These are phyloP conservation scores for Siniperca chuatsi DNA, from an alignment of 2,113 vertebrate species.

Conservation along the genomic window DNA sequence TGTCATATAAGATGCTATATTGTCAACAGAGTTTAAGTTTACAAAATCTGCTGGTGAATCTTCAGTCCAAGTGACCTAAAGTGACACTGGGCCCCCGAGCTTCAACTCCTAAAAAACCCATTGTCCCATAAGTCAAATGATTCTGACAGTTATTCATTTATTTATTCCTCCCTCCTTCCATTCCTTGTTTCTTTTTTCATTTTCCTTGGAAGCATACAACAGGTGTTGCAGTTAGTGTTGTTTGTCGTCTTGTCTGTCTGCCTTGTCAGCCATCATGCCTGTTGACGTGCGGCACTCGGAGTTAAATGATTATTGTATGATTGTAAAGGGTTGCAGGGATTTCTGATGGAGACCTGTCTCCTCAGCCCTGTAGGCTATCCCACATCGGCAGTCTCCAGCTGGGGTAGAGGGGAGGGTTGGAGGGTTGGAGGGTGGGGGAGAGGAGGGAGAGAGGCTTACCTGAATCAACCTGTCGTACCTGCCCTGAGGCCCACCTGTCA, in stretches of 20 bases:
- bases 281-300: conserved; percentile 66
- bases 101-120: conserved; percentile 53
- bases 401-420: conserved; percentile 49
- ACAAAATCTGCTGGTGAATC: conserved; percentile 21
- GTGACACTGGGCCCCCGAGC: conserved; percentile 54
- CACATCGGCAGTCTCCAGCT: conserved; percentile 72
- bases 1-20: conserved; percentile 25
- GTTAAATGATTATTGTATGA: conserved; percentile 80
- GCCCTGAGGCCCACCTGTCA: conserved; percentile 81
- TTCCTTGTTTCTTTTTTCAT: conserved; percentile 26
- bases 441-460: conserved; percentile 63
- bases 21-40: conserved; percentile 17
- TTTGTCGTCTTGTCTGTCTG: conserved; percentile 64
- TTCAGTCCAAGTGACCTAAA: conserved; percentile 61
- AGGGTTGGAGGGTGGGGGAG: conserved; percentile 24
- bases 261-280: conserved; percentile 70
- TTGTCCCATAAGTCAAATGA: conserved; percentile 65
- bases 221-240: conserved; percentile 54
- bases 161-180: conserved; percentile 53
- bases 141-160: conserved; percentile 79
- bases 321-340: conserved; percentile 64
- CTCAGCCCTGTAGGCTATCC: conserved; percentile 82
- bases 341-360: conserved; percentile 76
- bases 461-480: conserved; percentile 80
- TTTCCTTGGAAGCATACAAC: conserved; percentile 34